A percentile compares a stretch with the other conserved stretches of the same genome.
Conservation (phyloP, 53 echinoderm and acorn worm species). For the Stichopus horrens region DNA sequence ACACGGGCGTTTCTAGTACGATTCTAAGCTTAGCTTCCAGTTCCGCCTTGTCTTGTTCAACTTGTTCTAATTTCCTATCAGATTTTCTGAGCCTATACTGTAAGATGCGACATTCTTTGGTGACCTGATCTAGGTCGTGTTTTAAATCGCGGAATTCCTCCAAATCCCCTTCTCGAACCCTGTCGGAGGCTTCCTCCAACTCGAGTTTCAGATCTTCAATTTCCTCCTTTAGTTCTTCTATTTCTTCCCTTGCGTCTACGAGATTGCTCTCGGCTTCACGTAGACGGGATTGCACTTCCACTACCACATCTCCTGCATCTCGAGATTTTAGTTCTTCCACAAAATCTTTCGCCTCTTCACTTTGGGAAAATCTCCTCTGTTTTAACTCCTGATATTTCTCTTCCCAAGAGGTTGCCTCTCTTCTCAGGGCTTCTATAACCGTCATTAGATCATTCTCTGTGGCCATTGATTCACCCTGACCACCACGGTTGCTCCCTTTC, state of each 20-base stretch:
- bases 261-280: slow-evolving; percentile 58
- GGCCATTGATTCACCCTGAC: slow-evolving; percentile 48
- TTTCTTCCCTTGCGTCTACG: slow-evolving; percentile 75
- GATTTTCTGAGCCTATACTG: slow-evolving; percentile 94
- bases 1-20: slow-evolving; percentile 49
- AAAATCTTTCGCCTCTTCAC: slow-evolving; percentile 47
- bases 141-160: slow-evolving; percentile 92
- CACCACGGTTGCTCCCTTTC: slow-evolving; percentile 16
- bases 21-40: slow-evolving; percentile 71
- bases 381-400: slow-evolving; percentile 63
- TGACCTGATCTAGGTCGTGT: slow-evolving; percentile 85
- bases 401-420: slow-evolving; percentile 65
- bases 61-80: slow-evolving; percentile 78
- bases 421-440: slow-evolving; percentile 57
- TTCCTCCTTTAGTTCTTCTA: slow-evolving; percentile 67
- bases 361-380: slow-evolving; percentile 45
- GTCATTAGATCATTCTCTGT: slow-evolving; percentile 45
- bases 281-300: slow-evolving; percentile 55
- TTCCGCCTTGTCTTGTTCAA: slow-evolving; percentile 68
- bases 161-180: slow-evolving; percentile 83
- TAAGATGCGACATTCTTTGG: slow-evolving; percentile 82
- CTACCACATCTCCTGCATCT: slow-evolving; percentile 22
- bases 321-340: slow-evolving; percentile 39
- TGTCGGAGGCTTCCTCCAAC: slow-evolving; percentile 83
- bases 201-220: slow-evolving; percentile 73